These are phyloP conservation scores for Chrysolina oricalcia DNA, from an alignment of 2,888 invertebrate genomes.

Conservation along the genomic window DNA sequence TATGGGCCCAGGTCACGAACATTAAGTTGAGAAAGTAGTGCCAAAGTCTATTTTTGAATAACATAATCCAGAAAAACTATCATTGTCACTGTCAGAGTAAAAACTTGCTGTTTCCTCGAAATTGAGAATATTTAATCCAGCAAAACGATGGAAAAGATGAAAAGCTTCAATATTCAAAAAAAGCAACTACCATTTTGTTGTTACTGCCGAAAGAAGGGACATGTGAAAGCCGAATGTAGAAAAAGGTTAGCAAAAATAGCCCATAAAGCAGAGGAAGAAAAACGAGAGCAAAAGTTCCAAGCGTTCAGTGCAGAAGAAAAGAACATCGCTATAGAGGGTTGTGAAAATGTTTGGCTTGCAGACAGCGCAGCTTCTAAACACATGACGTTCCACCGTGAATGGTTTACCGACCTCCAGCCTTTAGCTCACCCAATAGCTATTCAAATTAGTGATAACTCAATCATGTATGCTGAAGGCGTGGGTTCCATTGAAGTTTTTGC, in stretches of 20 bases:
- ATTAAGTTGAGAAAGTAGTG: no score
- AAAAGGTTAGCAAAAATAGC: conserved; percentile 13
- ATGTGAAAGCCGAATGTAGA: not conserved
- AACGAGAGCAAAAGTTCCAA: conserved; percentile 5
- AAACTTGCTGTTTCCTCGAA: no score
- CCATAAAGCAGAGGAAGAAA: not conserved
- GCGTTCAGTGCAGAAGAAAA: conserved; percentile 22
- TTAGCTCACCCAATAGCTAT: conserved; percentile 3
- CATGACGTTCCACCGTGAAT: conserved; percentile 9
- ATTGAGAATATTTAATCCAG: no score
- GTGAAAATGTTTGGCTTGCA: no score
- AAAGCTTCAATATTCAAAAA: no score
- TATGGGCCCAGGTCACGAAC: no score
- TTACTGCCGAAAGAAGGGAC: conserved; percentile 5
- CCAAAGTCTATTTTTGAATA: no score
- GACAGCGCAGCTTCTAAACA: not conserved
- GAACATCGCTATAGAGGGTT: not conserved
- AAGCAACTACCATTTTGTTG: conserved; percentile 18
- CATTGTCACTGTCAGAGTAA: no score
- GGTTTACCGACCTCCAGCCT: not conserved
- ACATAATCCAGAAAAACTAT: no score
- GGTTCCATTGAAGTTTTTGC: not conserved
- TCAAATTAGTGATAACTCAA: no score
- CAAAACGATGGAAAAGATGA: no score
- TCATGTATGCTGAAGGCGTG: not conserved